Percentiles rank a stretch among this genome's conserved stretches.
phyloP scores from a whole-genome alignment of 2,888 invertebrate species.

The Corythucha ciliata region DNA sequence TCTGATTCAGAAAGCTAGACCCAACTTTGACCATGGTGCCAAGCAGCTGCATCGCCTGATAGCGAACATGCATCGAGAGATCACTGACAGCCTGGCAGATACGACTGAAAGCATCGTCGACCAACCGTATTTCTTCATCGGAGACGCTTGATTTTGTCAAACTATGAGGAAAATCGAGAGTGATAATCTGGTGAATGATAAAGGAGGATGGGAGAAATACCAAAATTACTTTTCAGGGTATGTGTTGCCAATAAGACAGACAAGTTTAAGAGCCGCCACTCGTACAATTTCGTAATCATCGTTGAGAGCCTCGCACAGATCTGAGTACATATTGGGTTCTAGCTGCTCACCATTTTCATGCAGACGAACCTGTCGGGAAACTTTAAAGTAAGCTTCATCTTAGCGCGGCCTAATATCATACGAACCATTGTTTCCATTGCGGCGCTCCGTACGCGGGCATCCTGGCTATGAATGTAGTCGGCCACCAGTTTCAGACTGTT shows the following conservation, averaged over 20 bases:
- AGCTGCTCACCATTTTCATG: conserved; percentile 73
- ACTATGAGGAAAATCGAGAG: no score
- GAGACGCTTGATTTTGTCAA: conserved; percentile 28
- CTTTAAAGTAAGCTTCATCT: not conserved
- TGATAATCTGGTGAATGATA: not conserved
- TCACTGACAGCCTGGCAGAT: conserved; percentile 91
- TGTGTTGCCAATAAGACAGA: conserved; percentile 75
- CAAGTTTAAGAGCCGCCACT: conserved; percentile 71
- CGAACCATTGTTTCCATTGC: conserved; percentile 76
- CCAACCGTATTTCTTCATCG: conserved; percentile 75
- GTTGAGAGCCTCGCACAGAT: conserved; percentile 63
- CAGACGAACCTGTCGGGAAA: conserved; percentile 44
- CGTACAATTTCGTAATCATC: conserved; percentile 94
- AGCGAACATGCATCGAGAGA: conserved; percentile 77
- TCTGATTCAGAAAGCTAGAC: conserved; percentile 83
- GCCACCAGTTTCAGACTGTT: conserved; percentile 62
- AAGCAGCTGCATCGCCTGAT: conserved; percentile 71
- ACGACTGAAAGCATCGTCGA: conserved; percentile 93
- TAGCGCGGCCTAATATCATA: conserved; percentile 18
- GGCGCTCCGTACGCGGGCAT: conserved; percentile 81
- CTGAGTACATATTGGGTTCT: conserved; percentile 56
- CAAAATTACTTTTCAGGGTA: conserved; percentile 70
- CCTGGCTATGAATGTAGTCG: conserved; percentile 74
- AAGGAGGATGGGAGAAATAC: conserved; percentile 5
- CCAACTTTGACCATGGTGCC: conserved; percentile 83